Evolutionary conservation across 2,888 invertebrate species (phyloP).

Genomic region (Sisyra terminalis): DNA sequence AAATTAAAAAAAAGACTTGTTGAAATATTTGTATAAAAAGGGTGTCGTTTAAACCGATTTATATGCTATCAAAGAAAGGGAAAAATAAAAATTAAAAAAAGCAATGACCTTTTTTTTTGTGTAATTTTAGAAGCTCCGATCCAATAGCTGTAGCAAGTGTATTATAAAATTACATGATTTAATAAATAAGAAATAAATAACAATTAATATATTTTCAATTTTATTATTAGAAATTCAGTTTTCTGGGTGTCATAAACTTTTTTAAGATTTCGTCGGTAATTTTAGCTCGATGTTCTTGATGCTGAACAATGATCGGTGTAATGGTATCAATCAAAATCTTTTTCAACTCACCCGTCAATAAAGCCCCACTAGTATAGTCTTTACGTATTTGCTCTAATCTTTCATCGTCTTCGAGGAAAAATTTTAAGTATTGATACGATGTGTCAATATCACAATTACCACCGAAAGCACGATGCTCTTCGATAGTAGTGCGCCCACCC

Average conservation of each 20-base stretch:
- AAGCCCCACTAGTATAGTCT: conserved; percentile 70
- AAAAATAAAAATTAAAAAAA: too few relatives aligned
- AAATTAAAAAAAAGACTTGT: too few relatives aligned
- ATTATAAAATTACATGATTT: too few relatives aligned
- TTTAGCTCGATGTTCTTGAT: conserved; percentile 61
- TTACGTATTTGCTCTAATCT: conserved; percentile 49
- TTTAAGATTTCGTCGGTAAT: conserved; percentile 76
- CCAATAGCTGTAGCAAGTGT: too few relatives aligned
- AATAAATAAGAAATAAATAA: background rate
- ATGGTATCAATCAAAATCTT: conserved; percentile 70
- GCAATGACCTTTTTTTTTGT: too few relatives aligned
- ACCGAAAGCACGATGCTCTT: conserved; percentile 78
- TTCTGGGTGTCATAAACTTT: conserved; percentile 71
- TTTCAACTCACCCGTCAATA: conserved; percentile 92
- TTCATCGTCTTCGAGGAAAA: conserved; percentile 89
- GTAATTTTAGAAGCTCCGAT: too few relatives aligned
- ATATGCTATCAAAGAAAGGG: too few relatives aligned
- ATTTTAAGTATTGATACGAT: conserved; percentile 83
- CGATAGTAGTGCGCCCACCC: conserved; percentile 83
- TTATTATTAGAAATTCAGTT: conserved; percentile 39
- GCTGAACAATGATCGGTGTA: conserved; percentile 60
- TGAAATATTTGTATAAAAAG: too few relatives aligned
- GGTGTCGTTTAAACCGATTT: too few relatives aligned
- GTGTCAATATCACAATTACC: conserved; percentile 96
- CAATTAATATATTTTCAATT: background rate